These are phyloP conservation scores for Lytechinus pictus DNA, from an alignment of 35 echinoderm and acorn worm species.

Conservation along the genomic window DNA sequence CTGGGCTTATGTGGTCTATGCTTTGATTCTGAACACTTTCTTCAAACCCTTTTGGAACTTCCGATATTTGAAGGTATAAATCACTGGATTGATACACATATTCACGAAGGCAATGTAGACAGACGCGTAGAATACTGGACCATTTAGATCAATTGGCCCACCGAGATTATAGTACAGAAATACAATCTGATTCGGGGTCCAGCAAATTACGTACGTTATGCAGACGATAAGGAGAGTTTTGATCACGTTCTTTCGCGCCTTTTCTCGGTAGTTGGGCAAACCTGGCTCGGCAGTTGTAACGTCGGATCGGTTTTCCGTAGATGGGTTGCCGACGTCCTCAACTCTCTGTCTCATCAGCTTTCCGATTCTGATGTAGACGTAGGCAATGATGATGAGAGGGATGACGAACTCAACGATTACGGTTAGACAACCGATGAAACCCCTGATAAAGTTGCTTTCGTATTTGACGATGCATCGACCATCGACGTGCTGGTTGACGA, in stretches of 20 bases:
- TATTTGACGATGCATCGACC: not conserved
- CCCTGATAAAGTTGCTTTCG: not conserved
- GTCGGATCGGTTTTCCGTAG: not conserved
- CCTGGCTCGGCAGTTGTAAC: not conserved
- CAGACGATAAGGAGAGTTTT: slow-evolving; percentile 76
- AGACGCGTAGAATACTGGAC: slow-evolving; percentile 44
- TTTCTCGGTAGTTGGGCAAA: not conserved
- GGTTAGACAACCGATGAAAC: slow-evolving; percentile 1
- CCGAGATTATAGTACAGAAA: slow-evolving; percentile 56
- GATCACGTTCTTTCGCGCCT: slow-evolving; percentile 58
- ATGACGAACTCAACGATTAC: not conserved
- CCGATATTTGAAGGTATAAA: slow-evolving; percentile 80
- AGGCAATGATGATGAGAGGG: slow-evolving; percentile 7
- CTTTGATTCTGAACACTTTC: not conserved
- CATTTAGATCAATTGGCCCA: slow-evolving; percentile 21
- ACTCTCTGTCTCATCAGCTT: not conserved
- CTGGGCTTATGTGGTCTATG: not conserved
- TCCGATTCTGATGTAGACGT: not conserved
- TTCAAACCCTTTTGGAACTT: slow-evolving; percentile 66
- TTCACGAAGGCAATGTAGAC: slow-evolving; percentile 72
- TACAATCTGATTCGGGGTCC: slow-evolving; percentile 57
- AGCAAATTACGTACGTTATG: slow-evolving; percentile 70
- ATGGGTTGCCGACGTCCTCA: not conserved
- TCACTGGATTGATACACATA: slow-evolving; percentile 84
- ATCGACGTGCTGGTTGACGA: not conserved